A percentile compares a stretch with the other conserved stretches of the same genome.
These are phyloP conservation scores for Brachionus sp. DNA, from an alignment of 1,140 invertebrate species.

Conservation along the genomic window DNA sequence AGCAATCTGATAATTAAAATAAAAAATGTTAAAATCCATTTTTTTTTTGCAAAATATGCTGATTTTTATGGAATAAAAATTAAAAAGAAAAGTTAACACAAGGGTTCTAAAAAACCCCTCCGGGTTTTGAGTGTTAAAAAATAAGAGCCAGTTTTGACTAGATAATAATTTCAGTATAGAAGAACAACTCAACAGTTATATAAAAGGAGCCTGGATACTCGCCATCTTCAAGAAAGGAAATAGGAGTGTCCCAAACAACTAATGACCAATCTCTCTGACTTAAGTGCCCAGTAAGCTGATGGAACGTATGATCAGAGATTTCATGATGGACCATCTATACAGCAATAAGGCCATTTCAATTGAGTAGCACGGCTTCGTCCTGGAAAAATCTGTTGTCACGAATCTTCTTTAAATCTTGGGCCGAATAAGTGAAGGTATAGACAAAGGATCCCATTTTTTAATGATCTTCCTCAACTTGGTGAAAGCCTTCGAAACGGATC, in stretches of 20 bases:
- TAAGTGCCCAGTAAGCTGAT: too few species aligned
- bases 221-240: conserved; percentile 9
- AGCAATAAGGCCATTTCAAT: neutral
- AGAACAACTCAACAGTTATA: too few species aligned
- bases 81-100: too few species aligned
- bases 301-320: neutral
- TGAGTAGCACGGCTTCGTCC: neutral
- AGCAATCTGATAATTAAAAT: too few species aligned
- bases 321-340: neutral
- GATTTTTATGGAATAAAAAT: too few species aligned
- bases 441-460: neutral
- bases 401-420: neutral
- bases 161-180: too few species aligned
- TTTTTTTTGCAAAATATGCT: too few species aligned
- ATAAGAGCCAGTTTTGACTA: too few species aligned
- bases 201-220: neutral
- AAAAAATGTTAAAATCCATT: too few species aligned
- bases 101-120: too few species aligned
- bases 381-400: neutral
- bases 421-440: too few species aligned
- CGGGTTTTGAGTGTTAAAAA: too few species aligned
- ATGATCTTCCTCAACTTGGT: neutral
- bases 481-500: neutral
- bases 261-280: neutral
- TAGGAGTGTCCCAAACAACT: neutral